Evolutionary conservation across 2,888 invertebrate species (phyloP).

Genomic region (Masnerella sp.): DNA sequence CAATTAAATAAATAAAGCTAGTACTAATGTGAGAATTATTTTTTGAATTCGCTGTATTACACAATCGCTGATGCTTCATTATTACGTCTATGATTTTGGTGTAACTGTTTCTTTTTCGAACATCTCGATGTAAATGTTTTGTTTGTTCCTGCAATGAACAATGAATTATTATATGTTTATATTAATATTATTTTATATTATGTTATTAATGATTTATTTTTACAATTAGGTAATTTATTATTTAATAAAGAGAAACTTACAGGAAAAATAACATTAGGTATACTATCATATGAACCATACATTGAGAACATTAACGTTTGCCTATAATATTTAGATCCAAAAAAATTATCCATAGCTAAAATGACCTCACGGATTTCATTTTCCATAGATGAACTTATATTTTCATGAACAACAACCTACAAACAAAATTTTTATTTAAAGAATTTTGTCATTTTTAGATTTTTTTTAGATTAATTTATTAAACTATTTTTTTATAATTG

Average conservation of each 20-base stretch:
- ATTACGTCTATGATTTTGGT: conserved; percentile 46
- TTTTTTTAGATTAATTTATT: not conserved
- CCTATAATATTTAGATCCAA: conserved; percentile 81
- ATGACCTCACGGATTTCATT: conserved; percentile 86
- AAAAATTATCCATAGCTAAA: conserved; percentile 84
- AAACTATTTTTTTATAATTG: not conserved
- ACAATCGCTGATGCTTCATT: no score
- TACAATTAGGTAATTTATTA: not conserved
- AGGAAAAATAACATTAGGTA: conserved; percentile 83
- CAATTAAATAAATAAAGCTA: no score
- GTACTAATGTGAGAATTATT: no score
- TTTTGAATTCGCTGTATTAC: no score
- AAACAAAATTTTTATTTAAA: conserved; percentile 14
- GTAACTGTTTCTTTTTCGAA: conserved; percentile 52
- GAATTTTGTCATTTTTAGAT: not conserved
- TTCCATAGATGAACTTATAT: conserved; percentile 79
- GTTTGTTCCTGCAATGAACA: conserved; percentile 57
- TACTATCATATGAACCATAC: conserved; percentile 84
- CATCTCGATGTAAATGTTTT: conserved; percentile 58
- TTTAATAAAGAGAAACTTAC: conserved; percentile 65
- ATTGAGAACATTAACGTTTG: conserved; percentile 83
- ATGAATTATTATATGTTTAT: not conserved
- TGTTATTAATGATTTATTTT: not conserved
- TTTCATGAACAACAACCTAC: conserved; percentile 82
- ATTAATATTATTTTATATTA: no score